Evolutionary conservation across 2,113 vertebrate species (phyloP).

Genomic region (Dipodomys ordii): DNA sequence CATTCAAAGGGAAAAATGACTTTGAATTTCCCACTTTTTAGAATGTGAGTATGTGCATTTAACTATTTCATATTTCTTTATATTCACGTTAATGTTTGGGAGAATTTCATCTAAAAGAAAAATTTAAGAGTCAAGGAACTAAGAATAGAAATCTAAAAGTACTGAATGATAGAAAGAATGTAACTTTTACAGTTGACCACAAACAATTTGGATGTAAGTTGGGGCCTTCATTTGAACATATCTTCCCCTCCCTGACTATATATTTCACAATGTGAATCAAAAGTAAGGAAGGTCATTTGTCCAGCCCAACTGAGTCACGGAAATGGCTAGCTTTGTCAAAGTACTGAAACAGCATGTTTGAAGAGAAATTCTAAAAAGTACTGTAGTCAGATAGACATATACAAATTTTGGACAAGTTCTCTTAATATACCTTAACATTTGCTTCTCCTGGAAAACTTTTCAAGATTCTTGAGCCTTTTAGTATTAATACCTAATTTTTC

Average conservation of each 20-base stretch:
- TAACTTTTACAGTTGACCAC: neutral
- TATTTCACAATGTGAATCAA: neutral
- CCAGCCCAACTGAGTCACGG: neutral
- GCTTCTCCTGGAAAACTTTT: neutral
- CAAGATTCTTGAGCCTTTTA: neutral
- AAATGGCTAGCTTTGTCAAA: neutral
- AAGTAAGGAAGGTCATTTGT: neutral
- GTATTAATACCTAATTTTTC: neutral
- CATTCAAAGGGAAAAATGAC: neutral
- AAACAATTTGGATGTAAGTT: neutral
- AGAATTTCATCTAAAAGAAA: neutral
- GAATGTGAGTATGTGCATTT: neutral
- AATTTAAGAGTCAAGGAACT: neutral
- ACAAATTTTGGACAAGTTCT: neutral
- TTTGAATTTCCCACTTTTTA: neutral
- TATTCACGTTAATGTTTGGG: neutral
- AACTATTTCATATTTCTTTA: neutral
- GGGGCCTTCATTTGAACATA: neutral
- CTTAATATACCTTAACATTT: neutral
- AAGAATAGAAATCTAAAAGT: neutral
- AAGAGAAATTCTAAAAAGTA: neutral
- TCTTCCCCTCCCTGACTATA: neutral
- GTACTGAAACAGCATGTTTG: neutral
- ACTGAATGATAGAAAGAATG: neutral
- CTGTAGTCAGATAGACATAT: neutral